Evolutionary conservation across 2,888 invertebrate genomes (phyloP), one percentile per base, ranked within the genome.

Genomic region (Apamea crenata): DNA sequence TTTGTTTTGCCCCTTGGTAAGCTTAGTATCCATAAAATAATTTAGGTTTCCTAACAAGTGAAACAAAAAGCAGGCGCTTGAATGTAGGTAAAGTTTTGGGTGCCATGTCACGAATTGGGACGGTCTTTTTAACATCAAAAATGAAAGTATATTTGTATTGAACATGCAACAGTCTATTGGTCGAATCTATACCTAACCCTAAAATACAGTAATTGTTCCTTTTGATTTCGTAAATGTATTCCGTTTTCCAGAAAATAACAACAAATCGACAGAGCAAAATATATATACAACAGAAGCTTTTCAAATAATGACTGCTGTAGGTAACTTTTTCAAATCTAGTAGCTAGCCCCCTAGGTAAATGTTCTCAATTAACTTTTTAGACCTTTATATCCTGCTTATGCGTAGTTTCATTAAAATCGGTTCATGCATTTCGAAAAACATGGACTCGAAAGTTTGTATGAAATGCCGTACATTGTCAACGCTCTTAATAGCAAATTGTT

Each of bases 401-500:
- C n/a, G n/a, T n/a, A n/a, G n/a, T n/a, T n/a, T n/a, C n/a, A n/a
- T n/a, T n/a, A n/a, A n/a, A n/a, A n/a, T n/a, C n/a, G n/a, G n/a
- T n/a, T n/a, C n/a, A n/a, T n/a, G n/a, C n/a, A n/a, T n/a, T n/a
- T n/a, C n/a, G n/a, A n/a, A n/a, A n/a, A n/a, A n/a, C n/a, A n/a
- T n/a, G n/a, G n/a, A n/a, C n/a, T n/a, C n/a, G n/a, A n/a, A n/a
- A n/a, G n/a, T n/a, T n/a, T n/a, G n/a, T n/a, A n/a, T n/a, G n/a
- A n/a, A n/a, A n/a, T n/a, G n/a, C n/a, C n/a, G n/a, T n/a, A n/a
- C n/a, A n/a, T n/a, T n/a, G n/a, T n/a, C n/a, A n/a, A n/a, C n/a
- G n/a, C n/a, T n/a, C 76, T 86, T 68, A 84, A 74, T 76, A 69
- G 83, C 65, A 83, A 79, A 74, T 66, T 68, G 40, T 61, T 77